These are phyloP conservation scores for Tenrec ecaudatus DNA, from an alignment of 2,113 vertebrate genomes.

Conservation along the genomic window DNA sequence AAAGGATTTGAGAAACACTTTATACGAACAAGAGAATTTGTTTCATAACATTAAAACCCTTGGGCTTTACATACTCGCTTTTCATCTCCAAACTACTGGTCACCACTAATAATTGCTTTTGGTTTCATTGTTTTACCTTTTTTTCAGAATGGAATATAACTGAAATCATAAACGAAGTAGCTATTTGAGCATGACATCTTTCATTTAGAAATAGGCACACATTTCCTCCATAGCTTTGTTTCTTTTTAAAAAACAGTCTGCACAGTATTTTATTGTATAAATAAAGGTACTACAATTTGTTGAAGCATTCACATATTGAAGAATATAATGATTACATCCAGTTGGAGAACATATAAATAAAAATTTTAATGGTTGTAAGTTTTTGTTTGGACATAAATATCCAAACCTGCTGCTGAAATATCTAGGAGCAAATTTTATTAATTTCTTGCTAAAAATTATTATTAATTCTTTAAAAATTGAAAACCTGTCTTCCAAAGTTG, in stretches of 20 bases:
- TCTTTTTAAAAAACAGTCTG: background rate
- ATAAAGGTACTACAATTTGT: background rate
- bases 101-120: background rate
- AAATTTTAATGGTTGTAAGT: background rate
- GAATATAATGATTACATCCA: background rate
- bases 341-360: background rate
- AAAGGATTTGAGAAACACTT: too few species aligned
- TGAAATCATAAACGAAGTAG: background rate
- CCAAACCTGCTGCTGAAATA: background rate
- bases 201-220: background rate
- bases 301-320: background rate
- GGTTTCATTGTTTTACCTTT: background rate
- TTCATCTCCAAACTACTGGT: background rate
- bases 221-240: background rate
- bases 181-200: background rate
- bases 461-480: background rate
- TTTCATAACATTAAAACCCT: background rate
- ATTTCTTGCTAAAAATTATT: background rate
- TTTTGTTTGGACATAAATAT: background rate
- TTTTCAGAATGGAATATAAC: background rate
- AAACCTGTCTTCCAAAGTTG: background rate
- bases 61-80: background rate
- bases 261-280: too few species aligned
- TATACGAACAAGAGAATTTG: too few species aligned
- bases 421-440: background rate